These are phyloP conservation scores for Thymelicus sylvestris DNA, from an alignment of 2,888 invertebrate genomes.

Conservation along the genomic window DNA sequence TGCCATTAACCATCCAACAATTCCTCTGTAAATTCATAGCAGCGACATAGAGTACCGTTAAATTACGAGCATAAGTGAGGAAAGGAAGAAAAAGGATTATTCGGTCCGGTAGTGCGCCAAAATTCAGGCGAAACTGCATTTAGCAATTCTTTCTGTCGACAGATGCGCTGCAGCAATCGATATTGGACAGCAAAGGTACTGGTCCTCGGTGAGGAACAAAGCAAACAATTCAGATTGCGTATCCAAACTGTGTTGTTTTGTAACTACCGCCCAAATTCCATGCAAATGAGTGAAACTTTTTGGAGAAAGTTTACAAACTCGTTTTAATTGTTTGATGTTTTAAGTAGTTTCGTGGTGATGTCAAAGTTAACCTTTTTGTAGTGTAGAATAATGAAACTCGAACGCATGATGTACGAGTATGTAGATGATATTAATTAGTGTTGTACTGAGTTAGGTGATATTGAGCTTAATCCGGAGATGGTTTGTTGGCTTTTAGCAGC, in stretches of 20 bases:
- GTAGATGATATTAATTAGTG: too few species aligned
- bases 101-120: slow-evolving; percentile 1
- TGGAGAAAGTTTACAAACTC: neutral
- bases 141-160: slow-evolving; percentile 28
- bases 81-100: neutral
- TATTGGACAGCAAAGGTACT: slow-evolving; percentile 23
- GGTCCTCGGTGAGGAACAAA: slow-evolving; percentile 9
- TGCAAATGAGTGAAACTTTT: slow-evolving; percentile 23
- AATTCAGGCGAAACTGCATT: slow-evolving; percentile 20
- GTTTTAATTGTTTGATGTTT: slow-evolving; percentile 17
- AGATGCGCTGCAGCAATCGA: slow-evolving; percentile 28
- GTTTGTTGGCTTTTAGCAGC: too few species aligned
- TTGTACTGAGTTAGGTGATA: too few species aligned
- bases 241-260: slow-evolving; percentile 22
- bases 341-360: slow-evolving; percentile 1
- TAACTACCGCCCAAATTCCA: slow-evolving; percentile 15
- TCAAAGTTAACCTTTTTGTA: neutral
- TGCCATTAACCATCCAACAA: neutral
- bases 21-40: neutral
- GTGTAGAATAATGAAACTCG: neutral
- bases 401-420: too few species aligned
- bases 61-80: slow-evolving; percentile 8
- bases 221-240: slow-evolving; percentile 25
- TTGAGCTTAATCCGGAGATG: too few species aligned
- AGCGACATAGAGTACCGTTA: neutral